Evolutionary conservation across 2,113 vertebrate species (phyloP).

Genomic region (Heterocephalus glaber): DNA sequence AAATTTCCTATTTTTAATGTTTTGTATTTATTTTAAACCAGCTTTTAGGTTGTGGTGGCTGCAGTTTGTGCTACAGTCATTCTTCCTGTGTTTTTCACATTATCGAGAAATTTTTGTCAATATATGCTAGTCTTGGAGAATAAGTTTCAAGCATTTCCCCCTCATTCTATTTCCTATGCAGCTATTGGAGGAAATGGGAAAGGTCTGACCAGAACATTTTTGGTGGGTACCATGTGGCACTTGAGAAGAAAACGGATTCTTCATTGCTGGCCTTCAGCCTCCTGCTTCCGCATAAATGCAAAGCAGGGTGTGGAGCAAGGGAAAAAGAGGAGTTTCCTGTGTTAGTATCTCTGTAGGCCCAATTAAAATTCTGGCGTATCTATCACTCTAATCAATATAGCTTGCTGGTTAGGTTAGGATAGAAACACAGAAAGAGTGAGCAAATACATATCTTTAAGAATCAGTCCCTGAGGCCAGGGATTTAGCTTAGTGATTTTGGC

Average conservation of each 20-base stretch:
- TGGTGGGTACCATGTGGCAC: not conserved
- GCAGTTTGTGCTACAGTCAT: not conserved
- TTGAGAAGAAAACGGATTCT: not conserved
- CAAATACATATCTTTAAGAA: not conserved
- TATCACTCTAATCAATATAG: not conserved
- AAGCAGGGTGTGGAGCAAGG: not conserved
- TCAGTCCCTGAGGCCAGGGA: too few species aligned
- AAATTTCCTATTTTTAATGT: not conserved
- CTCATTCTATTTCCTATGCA: not conserved
- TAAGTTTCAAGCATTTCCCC: not conserved
- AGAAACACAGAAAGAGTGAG: not conserved
- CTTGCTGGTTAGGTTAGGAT: not conserved
- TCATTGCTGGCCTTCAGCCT: not conserved
- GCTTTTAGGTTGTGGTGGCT: not conserved
- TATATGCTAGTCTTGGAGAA: not conserved
- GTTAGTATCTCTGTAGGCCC: not conserved
- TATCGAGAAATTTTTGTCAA: not conserved
- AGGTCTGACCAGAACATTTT: fast-evolving
- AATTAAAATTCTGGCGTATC: not conserved
- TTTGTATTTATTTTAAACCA: not conserved
- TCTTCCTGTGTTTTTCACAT: not conserved
- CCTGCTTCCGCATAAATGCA: not conserved
- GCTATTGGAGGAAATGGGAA: not conserved
- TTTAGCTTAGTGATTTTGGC: too few species aligned
- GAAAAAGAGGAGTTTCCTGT: not conserved